Conservation (phyloP, 1,140 invertebrate genomes). For the Leptoteleia sp. region DNA sequence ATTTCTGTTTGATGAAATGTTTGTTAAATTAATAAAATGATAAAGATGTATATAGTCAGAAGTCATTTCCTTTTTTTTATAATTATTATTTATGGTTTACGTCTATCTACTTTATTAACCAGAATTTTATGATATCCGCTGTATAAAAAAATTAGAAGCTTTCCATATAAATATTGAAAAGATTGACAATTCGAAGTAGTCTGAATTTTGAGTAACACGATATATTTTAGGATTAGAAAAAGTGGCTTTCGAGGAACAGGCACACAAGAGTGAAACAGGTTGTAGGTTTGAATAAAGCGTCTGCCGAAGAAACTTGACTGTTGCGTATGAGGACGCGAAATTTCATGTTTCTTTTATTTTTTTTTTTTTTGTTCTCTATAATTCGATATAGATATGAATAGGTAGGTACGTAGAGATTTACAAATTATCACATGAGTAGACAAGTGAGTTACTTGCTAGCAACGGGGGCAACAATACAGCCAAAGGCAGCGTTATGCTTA, state of each 20-base stretch:
- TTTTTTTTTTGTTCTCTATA: constrained; percentile 36
- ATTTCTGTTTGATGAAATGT: too few species aligned
- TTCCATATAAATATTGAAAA: too few species aligned
- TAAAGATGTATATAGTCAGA: too few species aligned
- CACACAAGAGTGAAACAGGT: constrained; percentile 66
- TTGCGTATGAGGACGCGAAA: constrained; percentile 39
- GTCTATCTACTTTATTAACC: too few species aligned
- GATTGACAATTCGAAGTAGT: too few species aligned
- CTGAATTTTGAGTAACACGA: too few species aligned
- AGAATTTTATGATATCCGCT: too few species aligned
- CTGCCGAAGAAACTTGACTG: constrained; percentile 51
- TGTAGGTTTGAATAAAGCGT: constrained; percentile 65
- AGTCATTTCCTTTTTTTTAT: too few species aligned
- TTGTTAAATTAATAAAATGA: too few species aligned
- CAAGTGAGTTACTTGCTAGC: constrained; percentile 79
- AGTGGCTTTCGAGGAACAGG: constrained; percentile 61
- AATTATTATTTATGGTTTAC: too few species aligned
- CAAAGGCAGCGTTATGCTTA: constrained; percentile 80
- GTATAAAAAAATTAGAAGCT: too few species aligned
- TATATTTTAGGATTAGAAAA: too few species aligned
- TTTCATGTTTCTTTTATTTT: constrained; percentile 39
- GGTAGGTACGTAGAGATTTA: constrained; percentile 79
- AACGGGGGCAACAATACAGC: constrained; percentile 79
- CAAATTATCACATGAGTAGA: constrained; percentile 81
- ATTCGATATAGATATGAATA: constrained; percentile 69